phyloP scores from a whole-genome alignment of 2,797 vertebrate species.

The Clamator glandarius region DNA sequence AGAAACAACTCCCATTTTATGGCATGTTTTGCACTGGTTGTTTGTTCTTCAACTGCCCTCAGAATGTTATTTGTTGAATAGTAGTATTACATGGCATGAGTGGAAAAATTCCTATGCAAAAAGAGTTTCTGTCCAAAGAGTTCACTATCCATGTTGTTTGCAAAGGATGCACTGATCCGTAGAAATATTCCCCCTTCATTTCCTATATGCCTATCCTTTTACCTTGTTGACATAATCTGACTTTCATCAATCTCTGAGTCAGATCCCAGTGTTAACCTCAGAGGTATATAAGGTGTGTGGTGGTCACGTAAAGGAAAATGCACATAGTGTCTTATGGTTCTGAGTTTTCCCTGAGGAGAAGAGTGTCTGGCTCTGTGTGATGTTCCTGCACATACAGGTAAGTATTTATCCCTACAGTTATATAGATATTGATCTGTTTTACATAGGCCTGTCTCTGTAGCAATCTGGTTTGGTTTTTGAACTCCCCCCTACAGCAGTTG shows the following conservation, averaged over 20 bases:
- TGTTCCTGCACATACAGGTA: constrained; percentile 62
- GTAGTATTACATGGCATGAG: background rate
- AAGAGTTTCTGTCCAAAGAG: background rate
- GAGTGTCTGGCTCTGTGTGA: constrained; percentile 44
- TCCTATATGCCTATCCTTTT: constrained; percentile 3
- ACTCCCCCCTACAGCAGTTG: background rate
- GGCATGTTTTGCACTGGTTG: background rate
- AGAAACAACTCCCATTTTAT: constrained; percentile 7
- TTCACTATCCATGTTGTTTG: background rate
- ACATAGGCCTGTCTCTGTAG: constrained; percentile 43
- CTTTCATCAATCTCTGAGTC: constrained; percentile 28
- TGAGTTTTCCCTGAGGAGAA: constrained; percentile 49
- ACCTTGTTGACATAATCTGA: background rate
- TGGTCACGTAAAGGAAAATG: constrained; percentile 52
- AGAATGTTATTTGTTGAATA: background rate
- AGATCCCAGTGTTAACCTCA: background rate
- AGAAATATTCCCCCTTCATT: background rate
- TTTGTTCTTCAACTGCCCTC: constrained; percentile 16
- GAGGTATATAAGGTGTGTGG: background rate
- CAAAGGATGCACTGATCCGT: background rate
- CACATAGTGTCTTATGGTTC: background rate
- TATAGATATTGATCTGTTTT: constrained; percentile 54
- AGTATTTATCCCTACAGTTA: constrained; percentile 67
- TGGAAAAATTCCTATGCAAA: background rate
- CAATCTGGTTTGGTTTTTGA: constrained; percentile 40